Base-by-base conservation (phyloP, 2,888 invertebrate species). In the Muscina levida region DNA sequence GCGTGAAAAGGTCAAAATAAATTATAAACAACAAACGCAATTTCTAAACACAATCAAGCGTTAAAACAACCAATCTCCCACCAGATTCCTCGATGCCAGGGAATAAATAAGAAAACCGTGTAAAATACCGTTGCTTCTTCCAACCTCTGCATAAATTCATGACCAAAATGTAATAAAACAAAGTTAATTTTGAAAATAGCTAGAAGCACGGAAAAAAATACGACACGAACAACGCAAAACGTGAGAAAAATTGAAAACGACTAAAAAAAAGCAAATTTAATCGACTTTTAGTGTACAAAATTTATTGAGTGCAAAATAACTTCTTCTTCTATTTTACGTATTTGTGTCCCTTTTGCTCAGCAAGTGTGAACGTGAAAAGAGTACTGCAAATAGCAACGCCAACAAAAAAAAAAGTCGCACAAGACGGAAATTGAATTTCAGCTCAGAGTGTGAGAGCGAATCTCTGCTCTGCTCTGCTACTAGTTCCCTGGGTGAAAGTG, bases 341-440 rank as follows among this genome's bases (percentile, higher is more conserved):
- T 57, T 67, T 37, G 17, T 42, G 70, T 17, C 48, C 3, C 19
- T 19, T 48, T 48, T 10, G 15, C 48, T 48, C 19, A 48, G 15
- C 48, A 48, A 48, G 48, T 53, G 53, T 13, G 24, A 53, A 53
- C 19, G 22, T 70, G 65, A 19, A 65, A 19, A 71, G 74, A 22
- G 5, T 51, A 4, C 5, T 67, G 19, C 4, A 53, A 51, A 65
- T 31, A 53, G 39, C 6, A 51, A 15, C 15, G 26, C 15, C n/a
- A n/a, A 15, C 39, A 65, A 65, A 65, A 65, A 65, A 65, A 31
- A 62, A 39, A 51, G 51, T n/a, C n/a, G n/a, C n/a, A n/a, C n/a
- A n/a, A n/a, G n/a, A n/a, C 19, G 39, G 31, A 81, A 77, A 77
- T 67, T 74, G 62, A 81, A 65, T 77, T 74, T 81, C 57, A 17